Evolutionary conservation across 2,888 invertebrate species (phyloP), one percentile per base, ranked within the genome.

Genomic region (Lobophora halterata): DNA sequence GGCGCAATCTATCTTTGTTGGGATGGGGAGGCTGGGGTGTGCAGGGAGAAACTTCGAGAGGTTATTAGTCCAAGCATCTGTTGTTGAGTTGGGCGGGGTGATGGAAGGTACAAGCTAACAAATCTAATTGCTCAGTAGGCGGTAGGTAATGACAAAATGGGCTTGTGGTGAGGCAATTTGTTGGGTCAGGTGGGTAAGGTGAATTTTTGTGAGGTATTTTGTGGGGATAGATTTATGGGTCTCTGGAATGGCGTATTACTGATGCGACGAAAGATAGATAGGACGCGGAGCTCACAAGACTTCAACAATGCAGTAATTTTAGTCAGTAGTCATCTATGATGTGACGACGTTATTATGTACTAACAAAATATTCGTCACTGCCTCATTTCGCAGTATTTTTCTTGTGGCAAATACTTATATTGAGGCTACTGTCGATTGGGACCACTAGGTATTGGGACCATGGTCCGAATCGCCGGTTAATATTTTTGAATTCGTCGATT

Each of bases 1-100:
- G 92, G 92, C 91, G 93, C 93, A 93, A 94, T 93, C 93, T 93
- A 93, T 94, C 93, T 93, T 91, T 91, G 91, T 91, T 91, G 91
- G 90, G 89, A 73, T 75, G 88, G 83, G 66, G 58, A 61, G 75
- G 82, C 33, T 37, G 76, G 61, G 69, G 67, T 62, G 63, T 71
- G 71, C 64, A 66, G 71, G 80, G 81, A 82, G 86, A 79, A 87
- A 87, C 88, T 88, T 88, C 83, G 88, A 88, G 88, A 88, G 88
- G 88, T 88, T 88, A 88, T 88, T 88, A 88, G 88, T 88, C 88
- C 86, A 83, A 87, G 88, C 88, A 88, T 88, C 88, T 88, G 88
- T 88, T 88, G 88, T 88, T 86, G 86, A 82, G 79, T 42, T 80
- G 83, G 82, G 42, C 36, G 42, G 86, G 86, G 87, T 86, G 86